These are phyloP conservation scores for Xiphorhynchus erythropygius DNA, from an alignment of 2,797 vertebrate genomes.

Conservation along the genomic window DNA sequence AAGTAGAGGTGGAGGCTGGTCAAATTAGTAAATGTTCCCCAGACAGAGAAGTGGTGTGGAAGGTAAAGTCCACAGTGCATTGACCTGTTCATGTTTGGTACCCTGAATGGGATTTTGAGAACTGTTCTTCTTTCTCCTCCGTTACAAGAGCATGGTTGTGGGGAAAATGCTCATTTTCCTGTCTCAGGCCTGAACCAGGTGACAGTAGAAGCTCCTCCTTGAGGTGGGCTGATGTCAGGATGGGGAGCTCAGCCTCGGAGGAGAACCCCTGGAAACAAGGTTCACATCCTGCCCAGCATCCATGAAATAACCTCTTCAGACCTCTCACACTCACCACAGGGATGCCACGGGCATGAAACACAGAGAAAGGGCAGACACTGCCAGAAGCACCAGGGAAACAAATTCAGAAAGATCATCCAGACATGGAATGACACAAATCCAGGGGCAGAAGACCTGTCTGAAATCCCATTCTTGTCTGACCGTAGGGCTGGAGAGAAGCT, in stretches of 20 bases:
- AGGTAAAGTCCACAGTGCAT: background rate
- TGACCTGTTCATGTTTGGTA: background rate
- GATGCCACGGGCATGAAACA: background rate
- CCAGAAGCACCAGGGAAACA: background rate
- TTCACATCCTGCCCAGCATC: background rate
- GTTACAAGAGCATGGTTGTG: background rate
- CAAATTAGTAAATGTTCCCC: background rate
- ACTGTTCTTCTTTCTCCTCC: background rate
- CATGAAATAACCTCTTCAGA: background rate
- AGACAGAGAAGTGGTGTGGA: background rate
- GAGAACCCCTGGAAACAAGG: background rate
- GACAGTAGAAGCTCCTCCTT: background rate
- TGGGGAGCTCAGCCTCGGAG: accelerated
- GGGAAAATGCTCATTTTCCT: background rate
- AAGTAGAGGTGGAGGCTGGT: background rate
- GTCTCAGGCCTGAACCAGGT: background rate
- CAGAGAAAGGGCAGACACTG: background rate
- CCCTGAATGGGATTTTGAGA: background rate
- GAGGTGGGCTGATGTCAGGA: background rate
- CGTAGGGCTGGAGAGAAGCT: background rate
- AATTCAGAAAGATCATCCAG: background rate
- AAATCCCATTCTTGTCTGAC: background rate
- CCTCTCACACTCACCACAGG: accelerated
- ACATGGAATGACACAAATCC: background rate
- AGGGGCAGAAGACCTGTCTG: background rate